Base-by-base conservation (phyloP, 1,140 invertebrate genomes). In the Pristionchus pacificus region DNA sequence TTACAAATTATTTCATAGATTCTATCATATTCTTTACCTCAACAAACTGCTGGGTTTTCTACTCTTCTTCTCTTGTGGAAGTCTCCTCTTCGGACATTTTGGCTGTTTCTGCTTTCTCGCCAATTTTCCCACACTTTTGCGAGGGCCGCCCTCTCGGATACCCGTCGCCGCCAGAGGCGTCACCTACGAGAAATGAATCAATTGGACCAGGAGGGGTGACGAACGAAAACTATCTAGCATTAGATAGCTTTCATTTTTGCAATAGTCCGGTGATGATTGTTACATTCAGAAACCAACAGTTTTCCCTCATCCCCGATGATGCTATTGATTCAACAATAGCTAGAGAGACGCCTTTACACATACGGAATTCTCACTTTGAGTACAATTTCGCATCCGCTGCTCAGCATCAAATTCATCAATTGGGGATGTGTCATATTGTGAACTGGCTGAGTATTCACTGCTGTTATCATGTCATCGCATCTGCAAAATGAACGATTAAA, bases 361-460 rank as follows among this genome's bases (percentile, higher is more conserved):
- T 57, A 19, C 55, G 19, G 29, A 67, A 64, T 13, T 24, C 19
- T 65, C 28, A 69, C 67, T 58, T 62, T 69, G n/a, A 69, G 25
- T 15, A 25, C 19, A 2, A 73, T 30, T 58, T 73, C 71, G 29
- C 79, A 78, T 55, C 79, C 81, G 33, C 65, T 74, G 2, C 79
- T 76, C n/a, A 83, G 76, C 15, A 83, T 79, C 2, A 79, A 75
- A 66, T 83, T 80, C 80, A 84, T 83, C 32, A 83, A 61, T 65
- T 83, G 79, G 0, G 81, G 81, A 74, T 83, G 81, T 2, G 82
- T 81, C 64, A 83, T 75, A 67, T 83, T 83, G 57, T 83, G 79
- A 25, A 83, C 81, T 14, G 82, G 70, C 64, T 84, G 78, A 6
- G 76, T 76, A 30, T 84, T 79, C 33, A 83, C 80, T 69, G 83